These are phyloP conservation scores for Clepsis dumicolana DNA, from an alignment of 2,888 invertebrate genomes.

Conservation along the genomic window DNA sequence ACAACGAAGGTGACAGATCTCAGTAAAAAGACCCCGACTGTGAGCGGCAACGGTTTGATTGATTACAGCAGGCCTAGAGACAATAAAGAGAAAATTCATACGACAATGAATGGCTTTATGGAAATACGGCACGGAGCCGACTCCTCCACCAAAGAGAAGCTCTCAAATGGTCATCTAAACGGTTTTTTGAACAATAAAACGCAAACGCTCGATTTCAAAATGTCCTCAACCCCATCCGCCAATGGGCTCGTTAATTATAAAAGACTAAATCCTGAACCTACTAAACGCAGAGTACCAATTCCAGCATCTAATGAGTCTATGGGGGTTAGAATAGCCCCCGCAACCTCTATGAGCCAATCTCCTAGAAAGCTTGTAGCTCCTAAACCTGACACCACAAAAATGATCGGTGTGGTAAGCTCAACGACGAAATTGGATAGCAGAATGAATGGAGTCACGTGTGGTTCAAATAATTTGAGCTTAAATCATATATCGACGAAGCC, in stretches of 20 bases:
- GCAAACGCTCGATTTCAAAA: slow-evolving; percentile 58
- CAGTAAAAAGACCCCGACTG: slow-evolving; percentile 58
- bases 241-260: slow-evolving; percentile 59
- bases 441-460: slow-evolving; percentile 81
- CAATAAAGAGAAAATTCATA: slow-evolving; percentile 62
- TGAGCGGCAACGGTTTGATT: slow-evolving; percentile 61
- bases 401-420: slow-evolving; percentile 75
- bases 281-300: slow-evolving; percentile 69
- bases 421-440: slow-evolving; percentile 79
- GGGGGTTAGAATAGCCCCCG: slow-evolving; percentile 65
- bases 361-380: slow-evolving; percentile 60
- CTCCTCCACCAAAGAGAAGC: slow-evolving; percentile 62
- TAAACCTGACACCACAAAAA: slow-evolving; percentile 65
- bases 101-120: slow-evolving; percentile 74
- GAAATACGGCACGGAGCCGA: slow-evolving; percentile 69
- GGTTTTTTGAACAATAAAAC: slow-evolving; percentile 69
- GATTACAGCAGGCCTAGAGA: slow-evolving; percentile 68
- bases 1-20: slow-evolving; percentile 61
- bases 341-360: slow-evolving; percentile 60
- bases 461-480: slow-evolving; percentile 78
- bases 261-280: slow-evolving; percentile 55
- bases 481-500: slow-evolving; percentile 66
- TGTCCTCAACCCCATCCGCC: slow-evolving; percentile 72
- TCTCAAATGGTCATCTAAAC: slow-evolving; percentile 60
- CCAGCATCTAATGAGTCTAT: slow-evolving; percentile 61